Conservation (phyloP, 2,113 vertebrate species). For the Paedocypris sp. region DNA sequence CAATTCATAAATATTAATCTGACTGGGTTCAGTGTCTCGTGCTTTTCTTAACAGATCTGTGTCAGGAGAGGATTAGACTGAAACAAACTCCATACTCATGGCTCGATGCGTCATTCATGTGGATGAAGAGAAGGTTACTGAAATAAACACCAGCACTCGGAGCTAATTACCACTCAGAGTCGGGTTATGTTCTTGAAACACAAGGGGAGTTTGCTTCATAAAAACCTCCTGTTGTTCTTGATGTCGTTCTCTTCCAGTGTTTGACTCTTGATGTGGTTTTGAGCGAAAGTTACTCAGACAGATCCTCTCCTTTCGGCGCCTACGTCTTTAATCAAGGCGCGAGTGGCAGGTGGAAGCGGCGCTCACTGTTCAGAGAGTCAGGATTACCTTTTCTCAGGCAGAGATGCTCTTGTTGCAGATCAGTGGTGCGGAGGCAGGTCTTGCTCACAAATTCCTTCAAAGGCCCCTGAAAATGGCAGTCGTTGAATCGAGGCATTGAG, state of each 20-base stretch:
- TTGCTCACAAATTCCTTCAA: conserved; percentile 18
- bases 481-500: not conserved
- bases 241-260: not conserved
- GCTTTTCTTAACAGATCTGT: conserved; percentile 3
- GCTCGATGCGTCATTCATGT: conserved; percentile 6
- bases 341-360: conserved; percentile 24
- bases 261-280: conserved; percentile 10
- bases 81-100: conserved; percentile 19
- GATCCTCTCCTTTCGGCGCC: not conserved
- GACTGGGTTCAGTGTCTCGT: not conserved
- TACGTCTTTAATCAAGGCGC: conserved; percentile 20
- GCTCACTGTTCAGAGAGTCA: conserved; percentile 14
- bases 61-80: conserved; percentile 9
- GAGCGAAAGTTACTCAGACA: conserved; percentile 18
- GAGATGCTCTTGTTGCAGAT: conserved; percentile 18
- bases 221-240: conserved; percentile 11
- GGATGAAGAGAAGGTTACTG: conserved; percentile 12
- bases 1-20: conserved; percentile 17
- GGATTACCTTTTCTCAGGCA: conserved; percentile 8
- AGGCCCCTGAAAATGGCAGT: conserved; percentile 11
- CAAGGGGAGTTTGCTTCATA: conserved; percentile 8
- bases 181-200: not conserved
- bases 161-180: conserved; percentile 15
- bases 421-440: conserved; percentile 14
- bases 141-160: conserved; percentile 9